These are phyloP conservation scores for Leptonema lineaticorne DNA, from an alignment of 1,140 invertebrate genomes.

Conservation along the genomic window DNA sequence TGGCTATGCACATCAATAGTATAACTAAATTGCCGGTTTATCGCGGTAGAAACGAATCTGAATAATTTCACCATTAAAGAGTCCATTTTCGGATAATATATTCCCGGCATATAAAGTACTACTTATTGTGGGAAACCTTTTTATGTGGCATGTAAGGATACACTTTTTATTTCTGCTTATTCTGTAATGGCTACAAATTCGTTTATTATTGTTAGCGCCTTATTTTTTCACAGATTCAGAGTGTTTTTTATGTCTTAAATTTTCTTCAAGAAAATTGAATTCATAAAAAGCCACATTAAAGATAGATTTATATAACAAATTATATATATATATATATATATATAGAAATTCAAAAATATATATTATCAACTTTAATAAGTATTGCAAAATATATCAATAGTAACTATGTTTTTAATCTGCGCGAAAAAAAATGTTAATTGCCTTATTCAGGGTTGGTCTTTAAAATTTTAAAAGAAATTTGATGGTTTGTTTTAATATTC, in stretches of 20 bases:
- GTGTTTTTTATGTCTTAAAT: no score
- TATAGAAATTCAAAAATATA: no score
- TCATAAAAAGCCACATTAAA: not conserved
- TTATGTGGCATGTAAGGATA: not conserved
- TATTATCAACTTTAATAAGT: no score
- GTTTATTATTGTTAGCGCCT: no score
- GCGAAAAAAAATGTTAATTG: no score
- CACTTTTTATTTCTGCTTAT: not conserved
- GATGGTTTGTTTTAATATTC: constrained; percentile 7
- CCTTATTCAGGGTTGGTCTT: no score
- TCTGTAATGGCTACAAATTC: not conserved
- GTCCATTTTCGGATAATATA: constrained; percentile 41
- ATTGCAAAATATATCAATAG: no score
- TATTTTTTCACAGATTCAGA: no score
- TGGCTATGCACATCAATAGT: constrained; percentile 15
- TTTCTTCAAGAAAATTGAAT: no score
- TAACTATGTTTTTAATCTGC: no score
- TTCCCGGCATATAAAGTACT: constrained; percentile 32
- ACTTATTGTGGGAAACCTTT: constrained; percentile 24
- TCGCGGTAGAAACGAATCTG: constrained; percentile 39
- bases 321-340: not conserved
- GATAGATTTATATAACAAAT: not conserved
- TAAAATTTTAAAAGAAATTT: not conserved
- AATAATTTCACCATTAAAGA: constrained; percentile 39
- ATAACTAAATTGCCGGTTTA: constrained; percentile 39